Evolutionary conservation across 1,140 invertebrate species (phyloP).

Genomic region (Bombus balteatus): DNA sequence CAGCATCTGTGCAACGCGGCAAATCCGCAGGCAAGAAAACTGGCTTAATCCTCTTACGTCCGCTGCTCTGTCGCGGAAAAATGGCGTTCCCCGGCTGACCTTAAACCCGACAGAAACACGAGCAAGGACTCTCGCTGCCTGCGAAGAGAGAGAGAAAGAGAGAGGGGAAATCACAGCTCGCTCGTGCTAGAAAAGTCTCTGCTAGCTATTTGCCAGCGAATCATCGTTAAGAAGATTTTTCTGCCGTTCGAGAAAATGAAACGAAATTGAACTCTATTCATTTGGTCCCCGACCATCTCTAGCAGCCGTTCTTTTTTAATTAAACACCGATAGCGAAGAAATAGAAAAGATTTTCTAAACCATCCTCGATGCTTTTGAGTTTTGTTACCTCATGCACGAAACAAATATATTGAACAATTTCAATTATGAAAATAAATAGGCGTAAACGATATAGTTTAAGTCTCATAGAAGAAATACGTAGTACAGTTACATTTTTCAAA

Average conservation of each 20-base stretch:
- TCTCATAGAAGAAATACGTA: too few species aligned
- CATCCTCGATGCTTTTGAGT: background rate
- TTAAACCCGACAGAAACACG: constrained; percentile 62
- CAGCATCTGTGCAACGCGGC: constrained; percentile 50
- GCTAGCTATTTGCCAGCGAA: background rate
- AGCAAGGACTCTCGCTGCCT: background rate
- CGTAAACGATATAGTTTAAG: too few species aligned
- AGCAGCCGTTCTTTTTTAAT: background rate
- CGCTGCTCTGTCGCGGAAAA: constrained; percentile 50
- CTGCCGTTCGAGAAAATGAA: constrained; percentile 17
- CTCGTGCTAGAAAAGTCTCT: background rate
- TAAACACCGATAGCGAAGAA: background rate
- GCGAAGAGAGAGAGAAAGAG: too few species aligned
- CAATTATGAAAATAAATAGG: background rate
- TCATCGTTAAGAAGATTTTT: constrained; percentile 37
- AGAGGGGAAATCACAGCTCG: background rate
- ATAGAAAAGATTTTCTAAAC: background rate
- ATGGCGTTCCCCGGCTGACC: constrained; percentile 54
- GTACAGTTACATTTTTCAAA: too few species aligned
- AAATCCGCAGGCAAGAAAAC: constrained; percentile 57
- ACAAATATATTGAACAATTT: background rate
- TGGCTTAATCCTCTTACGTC: constrained; percentile 66
- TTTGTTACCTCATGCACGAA: background rate
- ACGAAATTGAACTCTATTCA: constrained; percentile 26
- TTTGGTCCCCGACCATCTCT: background rate